These are phyloP conservation scores for Globodera ellingtonae DNA, from an alignment of 1,140 invertebrate genomes.

Conservation along the genomic window DNA sequence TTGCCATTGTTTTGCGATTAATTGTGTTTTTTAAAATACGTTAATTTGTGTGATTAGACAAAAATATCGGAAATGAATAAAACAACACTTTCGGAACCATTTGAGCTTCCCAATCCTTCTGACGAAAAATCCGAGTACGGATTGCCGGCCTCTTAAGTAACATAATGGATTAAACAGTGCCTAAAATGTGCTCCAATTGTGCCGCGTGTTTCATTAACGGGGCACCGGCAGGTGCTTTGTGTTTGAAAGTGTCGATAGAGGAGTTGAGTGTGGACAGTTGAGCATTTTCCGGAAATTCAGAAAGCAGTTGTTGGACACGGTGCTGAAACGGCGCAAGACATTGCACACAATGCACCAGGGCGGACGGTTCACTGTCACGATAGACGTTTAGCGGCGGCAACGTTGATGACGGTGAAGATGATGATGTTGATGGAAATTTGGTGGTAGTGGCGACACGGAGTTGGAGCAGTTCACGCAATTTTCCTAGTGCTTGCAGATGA, in stretches of 20 bases:
- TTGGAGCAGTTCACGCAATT: conserved; percentile 9
- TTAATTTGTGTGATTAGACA: too few relatives aligned
- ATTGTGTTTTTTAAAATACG: too few relatives aligned
- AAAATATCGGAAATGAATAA: too few relatives aligned
- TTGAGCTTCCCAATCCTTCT: too few relatives aligned
- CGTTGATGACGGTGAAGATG: neutral
- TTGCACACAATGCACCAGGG: conserved; percentile 76
- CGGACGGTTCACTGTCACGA: conserved; percentile 78
- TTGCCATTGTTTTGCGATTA: too few relatives aligned
- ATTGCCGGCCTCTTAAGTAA: too few relatives aligned
- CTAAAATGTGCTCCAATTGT: conserved; percentile 80
- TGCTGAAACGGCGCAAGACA: conserved; percentile 73
- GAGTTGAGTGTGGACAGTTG: conserved; percentile 76
- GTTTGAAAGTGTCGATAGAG: conserved; percentile 53
- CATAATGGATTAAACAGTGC: conserved; percentile 38
- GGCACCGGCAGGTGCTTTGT: conserved; percentile 75
- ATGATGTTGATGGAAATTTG: neutral
- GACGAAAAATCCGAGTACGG: too few relatives aligned
- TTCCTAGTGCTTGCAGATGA: conserved; percentile 31
- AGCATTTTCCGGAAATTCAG: conserved; percentile 87
- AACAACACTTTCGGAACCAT: too few relatives aligned
- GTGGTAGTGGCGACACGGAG: neutral
- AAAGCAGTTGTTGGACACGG: conserved; percentile 74
- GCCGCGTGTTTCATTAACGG: conserved; percentile 84
- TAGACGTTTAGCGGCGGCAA: conserved; percentile 76